Evolutionary conservation across 1,140 invertebrate species (phyloP).

Genomic region (Drosophila pectinifera): DNA sequence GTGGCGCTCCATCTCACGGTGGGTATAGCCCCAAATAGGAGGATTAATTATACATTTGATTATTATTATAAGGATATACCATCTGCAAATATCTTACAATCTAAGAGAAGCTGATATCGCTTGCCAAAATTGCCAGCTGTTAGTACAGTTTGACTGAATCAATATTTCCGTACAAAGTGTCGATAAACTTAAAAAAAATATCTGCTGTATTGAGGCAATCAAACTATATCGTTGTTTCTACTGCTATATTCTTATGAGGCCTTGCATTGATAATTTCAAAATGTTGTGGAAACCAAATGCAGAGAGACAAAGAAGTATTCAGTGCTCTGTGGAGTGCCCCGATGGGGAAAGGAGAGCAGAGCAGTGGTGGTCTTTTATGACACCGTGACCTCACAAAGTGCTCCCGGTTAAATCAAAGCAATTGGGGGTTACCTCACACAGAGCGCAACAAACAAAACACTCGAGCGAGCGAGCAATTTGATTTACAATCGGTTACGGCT

Average conservation of each 20-base stretch:
- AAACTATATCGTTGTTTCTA: not conserved
- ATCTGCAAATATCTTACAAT: too few relatives aligned
- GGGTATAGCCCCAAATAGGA: too few relatives aligned
- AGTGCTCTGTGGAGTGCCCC: not conserved
- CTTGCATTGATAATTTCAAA: not conserved
- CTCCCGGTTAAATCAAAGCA: conserved; percentile 42
- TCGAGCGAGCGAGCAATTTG: conserved; percentile 38
- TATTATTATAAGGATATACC: too few relatives aligned
- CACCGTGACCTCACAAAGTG: conserved; percentile 39
- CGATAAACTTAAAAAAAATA: too few relatives aligned
- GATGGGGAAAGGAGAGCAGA: conserved; percentile 20
- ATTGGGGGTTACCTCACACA: conserved; percentile 46
- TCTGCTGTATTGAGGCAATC: not conserved
- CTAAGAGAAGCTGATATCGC: not conserved
- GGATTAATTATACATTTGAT: too few relatives aligned
- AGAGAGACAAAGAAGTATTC: not conserved
- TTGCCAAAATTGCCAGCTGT: not conserved
- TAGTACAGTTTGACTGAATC: too few relatives aligned
- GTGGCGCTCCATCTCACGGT: not conserved
- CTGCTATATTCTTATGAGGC: not conserved
- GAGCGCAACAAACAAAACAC: conserved; percentile 26
- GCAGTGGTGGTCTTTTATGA: conserved; percentile 22
- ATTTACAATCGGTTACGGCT: conserved; percentile 52
- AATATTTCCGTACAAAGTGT: too few relatives aligned
- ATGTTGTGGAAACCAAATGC: not conserved